A percentile compares a stretch with the other conserved stretches of the same genome.
Evolutionary conservation across 2,113 vertebrate species (phyloP).

Genomic region (Ascaphus truei): DNA sequence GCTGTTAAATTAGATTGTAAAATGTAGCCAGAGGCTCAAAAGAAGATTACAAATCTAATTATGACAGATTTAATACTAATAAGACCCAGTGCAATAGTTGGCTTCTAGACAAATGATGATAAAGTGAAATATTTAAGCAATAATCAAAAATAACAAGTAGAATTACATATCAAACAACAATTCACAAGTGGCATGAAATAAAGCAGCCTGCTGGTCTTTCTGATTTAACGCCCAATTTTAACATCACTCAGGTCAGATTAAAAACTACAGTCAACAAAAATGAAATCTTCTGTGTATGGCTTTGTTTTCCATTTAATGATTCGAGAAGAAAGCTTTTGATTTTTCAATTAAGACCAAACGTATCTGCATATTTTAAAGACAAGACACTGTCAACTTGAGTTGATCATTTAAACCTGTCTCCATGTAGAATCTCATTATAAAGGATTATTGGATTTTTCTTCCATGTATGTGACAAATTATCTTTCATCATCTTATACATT

Average conservation of each 20-base stretch:
- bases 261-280: constrained; percentile 58
- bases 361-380: constrained; percentile 40
- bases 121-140: constrained; percentile 67
- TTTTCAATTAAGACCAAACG: constrained; percentile 60
- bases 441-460: no score
- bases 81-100: constrained; percentile 40
- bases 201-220: constrained; percentile 61
- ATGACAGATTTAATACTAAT: constrained; percentile 50
- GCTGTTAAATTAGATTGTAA: constrained; percentile 14
- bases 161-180: constrained; percentile 48
- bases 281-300: constrained; percentile 54
- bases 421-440: constrained; percentile 36
- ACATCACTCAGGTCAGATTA: constrained; percentile 64
- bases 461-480: no score
- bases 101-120: constrained; percentile 66
- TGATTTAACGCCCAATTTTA: constrained; percentile 65
- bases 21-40: constrained; percentile 30
- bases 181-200: constrained; percentile 60
- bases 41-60: constrained; percentile 39
- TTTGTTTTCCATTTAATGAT: constrained; percentile 48
- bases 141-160: constrained; percentile 59
- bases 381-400: constrained; percentile 43
- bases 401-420: constrained; percentile 41
- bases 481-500: no score
- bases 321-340: constrained; percentile 43